A percentile compares a stretch with the other conserved stretches of the same genome.
Conservation (phyloP, 2,888 invertebrate genomes). For the Xestia sexstrigata region DNA sequence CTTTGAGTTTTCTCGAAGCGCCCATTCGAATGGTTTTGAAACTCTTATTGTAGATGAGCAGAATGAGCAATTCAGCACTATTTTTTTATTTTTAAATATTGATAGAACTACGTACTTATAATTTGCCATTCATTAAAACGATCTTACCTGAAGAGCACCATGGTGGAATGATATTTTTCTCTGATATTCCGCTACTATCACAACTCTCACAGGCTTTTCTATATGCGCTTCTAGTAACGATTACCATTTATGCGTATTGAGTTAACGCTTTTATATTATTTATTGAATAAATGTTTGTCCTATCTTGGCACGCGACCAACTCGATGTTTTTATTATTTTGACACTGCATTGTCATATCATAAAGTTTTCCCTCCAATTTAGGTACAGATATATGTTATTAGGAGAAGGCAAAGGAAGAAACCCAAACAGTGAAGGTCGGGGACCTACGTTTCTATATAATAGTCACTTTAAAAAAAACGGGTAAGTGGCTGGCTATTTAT, state of each 20-base stretch:
- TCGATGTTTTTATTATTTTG: conserved; percentile 50
- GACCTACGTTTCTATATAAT: background rate
- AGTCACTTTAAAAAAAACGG: background rate
- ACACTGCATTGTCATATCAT: conserved; percentile 22
- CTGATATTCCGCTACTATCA: conserved; percentile 75
- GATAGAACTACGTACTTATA: background rate
- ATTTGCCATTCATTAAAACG: background rate
- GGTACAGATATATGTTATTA: background rate
- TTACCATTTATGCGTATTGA: conserved; percentile 72
- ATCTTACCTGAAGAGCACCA: conserved; percentile 83
- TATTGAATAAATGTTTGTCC: conserved; percentile 27
- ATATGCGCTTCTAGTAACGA: conserved; percentile 75
- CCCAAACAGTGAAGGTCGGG: conserved; percentile 9
- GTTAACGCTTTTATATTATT: conserved; percentile 18
- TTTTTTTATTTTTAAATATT: background rate
- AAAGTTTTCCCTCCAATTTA: conserved; percentile 42
- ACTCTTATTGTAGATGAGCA: background rate
- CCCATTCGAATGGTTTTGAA: background rate
- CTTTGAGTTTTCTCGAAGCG: background rate
- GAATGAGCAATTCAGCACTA: background rate
- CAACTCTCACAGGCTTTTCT: conserved; percentile 75
- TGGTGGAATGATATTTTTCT: conserved; percentile 77
- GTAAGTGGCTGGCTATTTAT: background rate
- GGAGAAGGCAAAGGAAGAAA: conserved; percentile 8
- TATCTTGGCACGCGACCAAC: conserved; percentile 53